Evolutionary conservation across 1,140 invertebrate genomes (phyloP).

Genomic region (Saccostrea cuccullata): DNA sequence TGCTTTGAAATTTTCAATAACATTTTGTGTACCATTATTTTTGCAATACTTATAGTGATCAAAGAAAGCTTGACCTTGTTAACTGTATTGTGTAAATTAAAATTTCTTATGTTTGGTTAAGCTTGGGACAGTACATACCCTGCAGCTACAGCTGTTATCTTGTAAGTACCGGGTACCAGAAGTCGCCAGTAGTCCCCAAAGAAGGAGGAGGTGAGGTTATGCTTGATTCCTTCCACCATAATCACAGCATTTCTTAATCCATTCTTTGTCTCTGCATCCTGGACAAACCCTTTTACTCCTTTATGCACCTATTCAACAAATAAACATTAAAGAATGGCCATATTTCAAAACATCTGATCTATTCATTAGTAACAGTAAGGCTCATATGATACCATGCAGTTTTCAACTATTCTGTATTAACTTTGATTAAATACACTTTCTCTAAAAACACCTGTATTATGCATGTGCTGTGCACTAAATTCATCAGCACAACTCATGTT

Average conservation of each 20-base stretch:
- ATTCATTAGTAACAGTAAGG: neutral
- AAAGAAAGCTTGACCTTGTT: too few relatives aligned
- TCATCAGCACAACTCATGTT: too few relatives aligned
- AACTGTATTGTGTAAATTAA: too few relatives aligned
- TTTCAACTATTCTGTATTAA: too few relatives aligned
- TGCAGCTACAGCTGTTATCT: conserved; percentile 62
- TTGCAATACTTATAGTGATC: too few relatives aligned
- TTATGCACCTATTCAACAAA: conserved; percentile 84
- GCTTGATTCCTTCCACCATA: conserved; percentile 81
- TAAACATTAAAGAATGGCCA: neutral
- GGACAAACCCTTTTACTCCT: conserved; percentile 91
- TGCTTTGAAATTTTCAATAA: too few relatives aligned
- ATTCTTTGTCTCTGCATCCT: conserved; percentile 85
- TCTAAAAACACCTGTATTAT: too few relatives aligned
- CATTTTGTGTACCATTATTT: too few relatives aligned
- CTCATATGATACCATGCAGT: neutral
- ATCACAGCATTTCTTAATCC: conserved; percentile 88
- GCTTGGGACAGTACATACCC: conserved; percentile 63
- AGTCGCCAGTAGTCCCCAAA: conserved; percentile 96
- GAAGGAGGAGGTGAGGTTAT: conserved; percentile 70
- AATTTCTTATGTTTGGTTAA: too few relatives aligned
- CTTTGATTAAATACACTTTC: too few relatives aligned
- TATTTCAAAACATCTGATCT: neutral
- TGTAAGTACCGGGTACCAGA: conserved; percentile 91
- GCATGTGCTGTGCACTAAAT: too few relatives aligned